A percentile compares a stretch with the other conserved stretches of the same genome.
Conservation (phyloP, 2,797 vertebrate genomes). For the Intellagama lesueurii region DNA sequence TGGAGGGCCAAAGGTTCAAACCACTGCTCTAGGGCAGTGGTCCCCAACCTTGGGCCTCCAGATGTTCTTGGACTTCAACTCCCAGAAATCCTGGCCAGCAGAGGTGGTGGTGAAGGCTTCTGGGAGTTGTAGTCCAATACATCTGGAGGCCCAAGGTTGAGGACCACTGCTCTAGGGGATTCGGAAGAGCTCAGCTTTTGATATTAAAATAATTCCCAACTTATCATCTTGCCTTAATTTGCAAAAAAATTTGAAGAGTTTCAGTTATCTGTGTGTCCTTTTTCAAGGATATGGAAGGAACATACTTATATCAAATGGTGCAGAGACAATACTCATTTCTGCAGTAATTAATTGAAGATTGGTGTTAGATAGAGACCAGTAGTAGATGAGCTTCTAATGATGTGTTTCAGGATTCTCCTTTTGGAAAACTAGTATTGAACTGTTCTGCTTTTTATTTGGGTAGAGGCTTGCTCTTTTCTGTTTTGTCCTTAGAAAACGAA, state of each 20-base stretch:
- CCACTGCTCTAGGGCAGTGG: too few species aligned
- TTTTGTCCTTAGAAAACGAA: neutral
- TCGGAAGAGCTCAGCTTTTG: too few species aligned
- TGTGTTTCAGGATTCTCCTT: neutral
- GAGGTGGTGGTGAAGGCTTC: too few species aligned
- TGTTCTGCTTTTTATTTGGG: neutral
- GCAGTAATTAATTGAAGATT: constrained; percentile 22
- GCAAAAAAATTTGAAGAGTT: neutral
- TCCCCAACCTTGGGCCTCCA: too few species aligned
- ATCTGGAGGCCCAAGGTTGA: too few species aligned
- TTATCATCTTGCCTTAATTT: constrained; percentile 5
- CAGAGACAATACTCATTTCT: neutral
- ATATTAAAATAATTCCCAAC: neutral
- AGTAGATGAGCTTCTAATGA: neutral
- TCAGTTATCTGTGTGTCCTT: neutral
- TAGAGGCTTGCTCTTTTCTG: constrained; percentile 9
- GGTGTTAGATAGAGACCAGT: neutral
- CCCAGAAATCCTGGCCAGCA: too few species aligned
- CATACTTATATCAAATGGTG: neutral
- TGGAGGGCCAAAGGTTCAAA: too few species aligned
- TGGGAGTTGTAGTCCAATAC: too few species aligned
- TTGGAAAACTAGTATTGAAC: constrained; percentile 1
- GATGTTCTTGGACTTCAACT: too few species aligned
- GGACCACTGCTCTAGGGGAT: too few species aligned
- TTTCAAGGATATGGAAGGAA: neutral